Conservation (phyloP, 2,797 vertebrate species). For the Anabacerthia variegaticeps region DNA sequence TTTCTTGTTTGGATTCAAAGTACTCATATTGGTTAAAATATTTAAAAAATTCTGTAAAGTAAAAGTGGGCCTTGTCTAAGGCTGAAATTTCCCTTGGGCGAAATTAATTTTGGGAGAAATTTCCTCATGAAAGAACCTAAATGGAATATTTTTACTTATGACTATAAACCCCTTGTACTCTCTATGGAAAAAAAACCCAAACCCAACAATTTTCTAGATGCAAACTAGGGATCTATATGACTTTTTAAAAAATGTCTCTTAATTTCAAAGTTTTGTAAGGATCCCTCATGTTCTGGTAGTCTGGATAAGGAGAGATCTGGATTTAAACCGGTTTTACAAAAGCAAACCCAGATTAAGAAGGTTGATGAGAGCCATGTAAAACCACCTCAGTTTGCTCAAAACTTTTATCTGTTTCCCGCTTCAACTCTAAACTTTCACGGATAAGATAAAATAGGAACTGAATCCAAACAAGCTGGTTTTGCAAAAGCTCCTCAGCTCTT, state of each 20-base stretch:
- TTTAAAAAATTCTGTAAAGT: background rate
- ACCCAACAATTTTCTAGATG: background rate
- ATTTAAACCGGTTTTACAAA: conserved; percentile 41
- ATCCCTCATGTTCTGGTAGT: background rate
- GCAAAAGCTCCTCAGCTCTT: conserved; percentile 57
- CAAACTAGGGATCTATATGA: background rate
- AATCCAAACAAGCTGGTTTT: conserved; percentile 64
- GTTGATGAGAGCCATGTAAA: conserved; percentile 53
- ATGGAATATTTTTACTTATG: background rate
- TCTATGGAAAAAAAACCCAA: background rate
- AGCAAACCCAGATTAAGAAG: conserved; percentile 43
- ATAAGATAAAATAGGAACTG: conserved; percentile 62
- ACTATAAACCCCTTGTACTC: background rate
- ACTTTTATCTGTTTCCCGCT: conserved; percentile 64
- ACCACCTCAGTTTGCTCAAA: conserved; percentile 50
- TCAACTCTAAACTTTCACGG: conserved; percentile 40
- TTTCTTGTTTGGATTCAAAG: background rate
- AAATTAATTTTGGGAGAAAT: background rate
- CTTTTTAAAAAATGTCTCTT: background rate
- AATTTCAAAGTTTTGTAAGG: background rate
- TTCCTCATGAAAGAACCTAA: background rate
- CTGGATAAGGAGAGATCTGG: background rate
- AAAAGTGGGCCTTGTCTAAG: background rate
- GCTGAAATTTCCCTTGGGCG: background rate
- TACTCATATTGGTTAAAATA: background rate